Percentiles rank a stretch among this genome's conserved stretches.
phyloP scores from a whole-genome alignment of 2,113 vertebrate species.

The Tachycineta bicolor region DNA sequence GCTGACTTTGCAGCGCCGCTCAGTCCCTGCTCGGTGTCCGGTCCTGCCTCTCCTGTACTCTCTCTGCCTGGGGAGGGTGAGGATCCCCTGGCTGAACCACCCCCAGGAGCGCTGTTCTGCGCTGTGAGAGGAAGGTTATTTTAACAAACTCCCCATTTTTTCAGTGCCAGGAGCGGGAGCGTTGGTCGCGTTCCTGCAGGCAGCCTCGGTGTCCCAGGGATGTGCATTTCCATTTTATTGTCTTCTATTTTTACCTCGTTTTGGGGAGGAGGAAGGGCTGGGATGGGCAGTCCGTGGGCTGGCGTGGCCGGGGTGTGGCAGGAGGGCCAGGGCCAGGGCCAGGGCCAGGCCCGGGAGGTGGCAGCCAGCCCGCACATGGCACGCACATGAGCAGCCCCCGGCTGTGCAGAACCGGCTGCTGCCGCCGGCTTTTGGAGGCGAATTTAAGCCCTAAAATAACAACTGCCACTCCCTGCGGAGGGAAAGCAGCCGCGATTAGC shows the following conservation, averaged over 20 bases:
- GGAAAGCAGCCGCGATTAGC: not conserved
- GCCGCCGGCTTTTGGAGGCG: not conserved
- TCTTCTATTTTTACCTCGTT: conserved; percentile 26
- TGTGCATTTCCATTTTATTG: conserved; percentile 31
- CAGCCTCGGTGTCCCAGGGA: not conserved
- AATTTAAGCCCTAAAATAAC: conserved; percentile 41
- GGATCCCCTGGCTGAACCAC: not conserved
- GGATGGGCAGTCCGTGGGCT: not conserved
- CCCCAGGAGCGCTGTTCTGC: not conserved
- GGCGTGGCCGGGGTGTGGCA: not conserved
- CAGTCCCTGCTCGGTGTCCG: rapidly evolving
- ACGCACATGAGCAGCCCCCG: not conserved
- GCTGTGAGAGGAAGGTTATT: not conserved
- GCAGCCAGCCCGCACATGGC: not conserved
- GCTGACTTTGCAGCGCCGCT: not conserved
- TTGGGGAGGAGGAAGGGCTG: conserved; percentile 37
- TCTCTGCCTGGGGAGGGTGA: not conserved
- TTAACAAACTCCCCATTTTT: not conserved
- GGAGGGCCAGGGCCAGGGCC: not conserved
- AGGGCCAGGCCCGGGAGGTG: not conserved
- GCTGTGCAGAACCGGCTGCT: not conserved
- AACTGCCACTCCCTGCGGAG: conserved; percentile 1
- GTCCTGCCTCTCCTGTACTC: not conserved
- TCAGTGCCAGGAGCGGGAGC: not conserved
- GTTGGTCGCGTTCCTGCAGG: not conserved